A percentile compares a stretch with the other conserved stretches of the same genome.
phyloP scores from a whole-genome alignment of 2,113 vertebrate genomes.

The Pogona vitticeps region DNA sequence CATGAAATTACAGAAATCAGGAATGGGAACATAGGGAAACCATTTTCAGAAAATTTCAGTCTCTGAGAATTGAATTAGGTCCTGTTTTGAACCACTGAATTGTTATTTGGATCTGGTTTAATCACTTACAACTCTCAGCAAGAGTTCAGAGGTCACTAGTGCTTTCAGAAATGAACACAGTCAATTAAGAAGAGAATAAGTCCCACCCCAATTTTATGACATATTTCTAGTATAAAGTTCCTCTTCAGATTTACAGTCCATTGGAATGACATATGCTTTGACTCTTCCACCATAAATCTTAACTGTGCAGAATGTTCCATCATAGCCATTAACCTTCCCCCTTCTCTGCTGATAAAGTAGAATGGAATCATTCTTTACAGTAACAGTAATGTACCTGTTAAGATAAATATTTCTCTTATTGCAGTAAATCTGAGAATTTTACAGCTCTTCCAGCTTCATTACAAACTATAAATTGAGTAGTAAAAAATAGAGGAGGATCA shows the following conservation, averaged over 20 bases:
- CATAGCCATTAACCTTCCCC: constrained; percentile 74
- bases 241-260: constrained; percentile 50
- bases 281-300: constrained; percentile 69
- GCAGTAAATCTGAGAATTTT: constrained; percentile 69
- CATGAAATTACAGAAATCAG: too few species aligned
- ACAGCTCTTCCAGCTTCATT: constrained; percentile 53
- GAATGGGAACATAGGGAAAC: too few species aligned
- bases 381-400: constrained; percentile 71
- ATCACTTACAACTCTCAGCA: neutral
- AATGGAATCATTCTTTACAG: constrained; percentile 74
- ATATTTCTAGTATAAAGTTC: constrained; percentile 56
- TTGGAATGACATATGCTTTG: constrained; percentile 63
- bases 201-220: constrained; percentile 38
- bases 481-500: constrained; percentile 63
- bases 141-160: neutral
- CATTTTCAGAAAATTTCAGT: too few species aligned
- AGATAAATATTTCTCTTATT: constrained; percentile 72
- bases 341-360: constrained; percentile 77
- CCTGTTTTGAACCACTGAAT: too few species aligned
- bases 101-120: neutral
- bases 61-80: too few species aligned
- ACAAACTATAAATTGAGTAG: constrained; percentile 52
- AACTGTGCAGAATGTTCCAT: constrained; percentile 56
- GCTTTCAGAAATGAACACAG: neutral
- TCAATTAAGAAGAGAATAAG: constrained; percentile 25